Evolutionary conservation across 2,888 invertebrate species (phyloP), one percentile per base, ranked within the genome.

Genomic region (Leptura quadrifasciata): DNA sequence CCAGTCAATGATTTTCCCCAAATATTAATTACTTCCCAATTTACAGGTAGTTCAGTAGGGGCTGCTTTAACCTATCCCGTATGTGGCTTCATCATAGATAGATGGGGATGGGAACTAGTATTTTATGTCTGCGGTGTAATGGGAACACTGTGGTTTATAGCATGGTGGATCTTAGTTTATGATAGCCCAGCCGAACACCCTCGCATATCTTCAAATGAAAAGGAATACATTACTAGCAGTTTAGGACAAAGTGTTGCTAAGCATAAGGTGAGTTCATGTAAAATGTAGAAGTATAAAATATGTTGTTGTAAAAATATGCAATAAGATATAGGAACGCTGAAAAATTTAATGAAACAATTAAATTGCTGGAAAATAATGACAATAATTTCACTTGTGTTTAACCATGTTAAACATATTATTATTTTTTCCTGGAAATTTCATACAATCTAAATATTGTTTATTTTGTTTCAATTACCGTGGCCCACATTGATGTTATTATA

Each of bases 51-150:
- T 85, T 93, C 93, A 0, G 90, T 94, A 0, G 94, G 94, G 9
- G 92, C 92, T 20, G 93, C 93, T 0, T 78, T 93, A 17, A 94
- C 94, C 9, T 94, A 94, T 86, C 94, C 94, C 0, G 87, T 95
- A 74, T 94, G 94, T 79, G 94, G 94, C 1, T 90, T 91, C 76
- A 91, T 95, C 10, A 93, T 93, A 69, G 91, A 91, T 75, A 88
- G 89, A 83, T 91, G 91, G 74, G 93, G 93, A 2, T 95, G 95
- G 95, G 93, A 93, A 81, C 91, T 92, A 79, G 94, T 94, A 0
- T 95, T 95, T 86, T 92, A 94, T 84, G 88, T 93, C 8, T 93
- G 92, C 15, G 93, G 93, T 9, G 82, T 90, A 0, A 83, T 93
- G 4, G 93, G 93, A 4, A 89, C 92, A 0, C 35, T 92, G 9